These are phyloP conservation scores for Serinus canaria DNA, from an alignment of 2,113 vertebrate species.

Conservation along the genomic window DNA sequence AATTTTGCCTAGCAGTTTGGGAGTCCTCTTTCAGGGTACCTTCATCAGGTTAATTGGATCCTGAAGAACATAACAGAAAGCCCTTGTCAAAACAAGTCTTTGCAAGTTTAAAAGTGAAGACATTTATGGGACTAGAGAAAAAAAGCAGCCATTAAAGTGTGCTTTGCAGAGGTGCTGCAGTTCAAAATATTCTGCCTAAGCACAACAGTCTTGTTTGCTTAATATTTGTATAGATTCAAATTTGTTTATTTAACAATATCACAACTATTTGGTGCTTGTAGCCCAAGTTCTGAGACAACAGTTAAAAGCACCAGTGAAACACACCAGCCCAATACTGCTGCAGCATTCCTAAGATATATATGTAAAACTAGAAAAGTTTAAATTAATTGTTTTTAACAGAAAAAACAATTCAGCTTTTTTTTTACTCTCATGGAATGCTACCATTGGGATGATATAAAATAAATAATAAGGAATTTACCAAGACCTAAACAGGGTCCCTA, in stretches of 20 bases:
- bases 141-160: neutral
- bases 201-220: neutral
- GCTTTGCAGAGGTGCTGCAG: neutral
- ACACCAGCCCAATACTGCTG: neutral
- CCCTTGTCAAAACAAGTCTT: neutral
- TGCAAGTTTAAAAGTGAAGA: neutral
- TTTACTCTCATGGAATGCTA: neutral
- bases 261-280: neutral
- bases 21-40: neutral
- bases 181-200: neutral
- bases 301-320: neutral
- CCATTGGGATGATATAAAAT: neutral
- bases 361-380: neutral
- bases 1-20: neutral
- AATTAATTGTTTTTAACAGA: neutral
- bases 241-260: neutral
- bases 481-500: neutral
- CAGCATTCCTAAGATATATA: neutral
- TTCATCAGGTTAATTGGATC: neutral
- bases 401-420: neutral
- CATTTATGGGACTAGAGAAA: neutral
- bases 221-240: neutral
- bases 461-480: neutral
- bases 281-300: neutral
- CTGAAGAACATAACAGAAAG: neutral